Conservation (phyloP, 1,140 invertebrate genomes). For the Zaprionus ornatus region DNA sequence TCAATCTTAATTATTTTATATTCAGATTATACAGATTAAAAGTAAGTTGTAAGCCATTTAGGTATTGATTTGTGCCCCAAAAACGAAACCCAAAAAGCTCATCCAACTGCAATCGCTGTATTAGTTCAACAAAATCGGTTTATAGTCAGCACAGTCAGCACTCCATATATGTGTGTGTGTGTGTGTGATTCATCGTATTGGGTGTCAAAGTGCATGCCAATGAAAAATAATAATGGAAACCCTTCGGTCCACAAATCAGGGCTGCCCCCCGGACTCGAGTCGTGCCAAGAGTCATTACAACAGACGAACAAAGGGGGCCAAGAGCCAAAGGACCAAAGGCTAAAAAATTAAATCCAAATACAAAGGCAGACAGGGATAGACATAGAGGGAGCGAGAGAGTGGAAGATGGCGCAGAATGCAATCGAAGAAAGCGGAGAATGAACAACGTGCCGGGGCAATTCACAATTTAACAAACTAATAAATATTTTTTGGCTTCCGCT, state of each 20-base stretch:
- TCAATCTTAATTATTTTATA: too few relatives aligned
- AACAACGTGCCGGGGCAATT: constrained; percentile 63
- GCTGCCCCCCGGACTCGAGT: constrained; percentile 17
- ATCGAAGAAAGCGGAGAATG: constrained; percentile 48
- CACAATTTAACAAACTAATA: constrained; percentile 84
- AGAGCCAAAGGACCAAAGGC: constrained; percentile 28
- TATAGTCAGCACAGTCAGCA: not conserved
- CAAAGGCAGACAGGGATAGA: not conserved
- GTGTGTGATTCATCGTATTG: constrained; percentile 40
- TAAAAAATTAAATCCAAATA: constrained; percentile 33
- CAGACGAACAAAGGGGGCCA: constrained; percentile 50
- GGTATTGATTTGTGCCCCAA: not conserved
- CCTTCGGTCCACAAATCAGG: constrained; percentile 41
- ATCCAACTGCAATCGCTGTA: too few relatives aligned
- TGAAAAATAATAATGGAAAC: constrained; percentile 72
- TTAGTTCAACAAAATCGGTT: not conserved
- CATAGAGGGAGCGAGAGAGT: constrained; percentile 1
- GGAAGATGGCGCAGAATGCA: constrained; percentile 26
- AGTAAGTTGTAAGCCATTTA: too few relatives aligned
- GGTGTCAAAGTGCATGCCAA: constrained; percentile 63
- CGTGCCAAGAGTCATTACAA: constrained; percentile 62
- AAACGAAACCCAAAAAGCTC: not conserved
- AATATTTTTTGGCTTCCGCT: constrained; percentile 81
- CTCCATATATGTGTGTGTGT: not conserved
- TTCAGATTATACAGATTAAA: too few relatives aligned